Evolutionary conservation across 2,888 invertebrate species (phyloP).

Genomic region (Octodonta nipae): DNA sequence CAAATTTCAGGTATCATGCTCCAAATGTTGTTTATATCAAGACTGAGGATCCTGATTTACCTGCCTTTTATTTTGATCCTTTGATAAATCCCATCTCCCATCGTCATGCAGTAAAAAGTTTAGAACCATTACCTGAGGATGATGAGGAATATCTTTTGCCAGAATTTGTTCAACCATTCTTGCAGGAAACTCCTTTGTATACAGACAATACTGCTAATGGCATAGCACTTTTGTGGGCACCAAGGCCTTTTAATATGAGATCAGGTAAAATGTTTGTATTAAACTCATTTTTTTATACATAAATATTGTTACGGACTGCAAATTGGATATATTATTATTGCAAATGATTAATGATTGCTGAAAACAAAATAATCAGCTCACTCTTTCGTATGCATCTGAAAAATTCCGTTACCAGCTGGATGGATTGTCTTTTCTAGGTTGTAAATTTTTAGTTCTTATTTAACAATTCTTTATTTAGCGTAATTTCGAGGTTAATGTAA

Average conservation of each 20-base stretch:
- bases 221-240: slow-evolving; percentile 92
- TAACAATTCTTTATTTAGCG: too few relatives aligned
- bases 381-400: too few relatives aligned
- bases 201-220: slow-evolving; percentile 99
- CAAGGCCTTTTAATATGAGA: slow-evolving; percentile 91
- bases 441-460: too few relatives aligned
- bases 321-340: too few relatives aligned
- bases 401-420: too few relatives aligned
- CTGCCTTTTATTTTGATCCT: slow-evolving; percentile 99
- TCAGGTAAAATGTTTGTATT: slow-evolving; percentile 45
- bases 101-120: slow-evolving; percentile 65
- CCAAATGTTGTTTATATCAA: slow-evolving; percentile 99
- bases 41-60: slow-evolving; percentile 98
- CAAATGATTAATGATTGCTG: too few relatives aligned
- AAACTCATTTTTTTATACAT: background rate
- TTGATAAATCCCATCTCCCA: slow-evolving; percentile 98
- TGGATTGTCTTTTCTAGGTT: too few relatives aligned
- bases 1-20: slow-evolving; percentile 76
- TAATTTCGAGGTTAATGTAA: too few relatives aligned
- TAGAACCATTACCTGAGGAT: slow-evolving; percentile 83
- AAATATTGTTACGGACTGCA: too few relatives aligned
- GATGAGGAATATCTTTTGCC: slow-evolving; percentile 88
- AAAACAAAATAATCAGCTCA: too few relatives aligned
- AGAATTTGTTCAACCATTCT: slow-evolving; percentile 79
- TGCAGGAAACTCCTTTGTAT: slow-evolving; percentile 90